phyloP scores from a whole-genome alignment of 2,888 invertebrate genomes.

The Xanthia icteritia region DNA sequence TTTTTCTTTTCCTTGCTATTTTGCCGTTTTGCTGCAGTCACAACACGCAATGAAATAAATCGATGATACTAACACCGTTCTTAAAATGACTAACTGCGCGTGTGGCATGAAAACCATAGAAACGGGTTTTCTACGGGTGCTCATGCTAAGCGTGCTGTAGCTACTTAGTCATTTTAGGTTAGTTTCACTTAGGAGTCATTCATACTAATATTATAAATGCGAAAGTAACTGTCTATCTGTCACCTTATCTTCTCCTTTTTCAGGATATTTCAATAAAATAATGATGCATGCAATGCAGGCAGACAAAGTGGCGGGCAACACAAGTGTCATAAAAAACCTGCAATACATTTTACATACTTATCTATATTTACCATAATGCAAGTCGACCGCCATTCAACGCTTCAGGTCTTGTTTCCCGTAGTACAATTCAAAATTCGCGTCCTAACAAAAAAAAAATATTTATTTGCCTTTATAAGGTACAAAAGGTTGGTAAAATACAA shows the following conservation, averaged over 20 bases:
- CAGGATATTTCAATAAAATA: not conserved
- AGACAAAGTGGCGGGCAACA: not conserved
- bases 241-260: not conserved
- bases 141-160: no score
- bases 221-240: no score
- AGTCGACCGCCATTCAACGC: not conserved
- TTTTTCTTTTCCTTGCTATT: not conserved
- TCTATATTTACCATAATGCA: not conserved
- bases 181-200: not conserved
- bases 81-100: no score
- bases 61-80: not conserved
- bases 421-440: not conserved
- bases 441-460: no score
- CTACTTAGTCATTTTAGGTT: not conserved
- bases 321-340: not conserved
- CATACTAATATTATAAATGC: no score
- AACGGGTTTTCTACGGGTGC: no score
- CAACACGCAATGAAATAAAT: not conserved
- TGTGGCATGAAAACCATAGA: no score
- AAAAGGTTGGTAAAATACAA: no score
- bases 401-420: not conserved
- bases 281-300: not conserved
- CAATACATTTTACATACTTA: not conserved
- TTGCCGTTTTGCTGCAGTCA: not conserved
- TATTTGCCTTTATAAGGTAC: no score